Percentiles rank a stretch among this genome's conserved stretches.
Conservation (phyloP, 2,797 vertebrate genomes). For the Enteromius radiatus region DNA sequence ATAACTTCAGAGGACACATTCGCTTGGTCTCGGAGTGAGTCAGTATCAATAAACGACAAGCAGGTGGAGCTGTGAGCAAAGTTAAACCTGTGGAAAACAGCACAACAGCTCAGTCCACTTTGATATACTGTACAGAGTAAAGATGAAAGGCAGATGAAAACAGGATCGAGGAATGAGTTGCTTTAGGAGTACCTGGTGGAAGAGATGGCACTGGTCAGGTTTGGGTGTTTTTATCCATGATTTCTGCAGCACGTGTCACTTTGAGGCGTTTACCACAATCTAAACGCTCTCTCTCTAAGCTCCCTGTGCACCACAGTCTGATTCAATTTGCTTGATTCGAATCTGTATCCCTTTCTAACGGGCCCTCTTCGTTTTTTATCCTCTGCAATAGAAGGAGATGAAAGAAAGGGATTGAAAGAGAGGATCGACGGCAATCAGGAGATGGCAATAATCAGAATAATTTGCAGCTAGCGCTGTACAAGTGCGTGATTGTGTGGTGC, state of each 20-base stretch:
- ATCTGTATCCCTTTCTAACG: slow-evolving; percentile 35
- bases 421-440: slow-evolving; percentile 68
- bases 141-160: slow-evolving; percentile 55
- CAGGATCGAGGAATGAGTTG: slow-evolving; percentile 7
- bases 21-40: slow-evolving; percentile 50
- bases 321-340: slow-evolving; percentile 43
- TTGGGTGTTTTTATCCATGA: background rate
- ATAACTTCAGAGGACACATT: slow-evolving; percentile 40
- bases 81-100: slow-evolving; percentile 69
- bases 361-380: slow-evolving; percentile 28
- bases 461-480: slow-evolving; percentile 65
- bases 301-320: slow-evolving; percentile 19
- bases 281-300: slow-evolving; percentile 9
- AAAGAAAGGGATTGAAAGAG: slow-evolving; percentile 51
- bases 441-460: slow-evolving; percentile 81
- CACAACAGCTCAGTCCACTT: slow-evolving; percentile 50
- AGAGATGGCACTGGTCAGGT: background rate
- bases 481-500: slow-evolving; percentile 49
- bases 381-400: slow-evolving; percentile 46
- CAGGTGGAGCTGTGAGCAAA: slow-evolving; percentile 88
- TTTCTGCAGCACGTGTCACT: background rate
- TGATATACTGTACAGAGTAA: slow-evolving; percentile 56
- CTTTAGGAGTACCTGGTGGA: slow-evolving; percentile 52
- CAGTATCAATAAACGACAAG: slow-evolving; percentile 80
- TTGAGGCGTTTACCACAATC: slow-evolving; percentile 29